Evolutionary conservation across 2,888 invertebrate genomes (phyloP), one percentile per base, ranked within the genome.

Genomic region (Folsomia candida): DNA sequence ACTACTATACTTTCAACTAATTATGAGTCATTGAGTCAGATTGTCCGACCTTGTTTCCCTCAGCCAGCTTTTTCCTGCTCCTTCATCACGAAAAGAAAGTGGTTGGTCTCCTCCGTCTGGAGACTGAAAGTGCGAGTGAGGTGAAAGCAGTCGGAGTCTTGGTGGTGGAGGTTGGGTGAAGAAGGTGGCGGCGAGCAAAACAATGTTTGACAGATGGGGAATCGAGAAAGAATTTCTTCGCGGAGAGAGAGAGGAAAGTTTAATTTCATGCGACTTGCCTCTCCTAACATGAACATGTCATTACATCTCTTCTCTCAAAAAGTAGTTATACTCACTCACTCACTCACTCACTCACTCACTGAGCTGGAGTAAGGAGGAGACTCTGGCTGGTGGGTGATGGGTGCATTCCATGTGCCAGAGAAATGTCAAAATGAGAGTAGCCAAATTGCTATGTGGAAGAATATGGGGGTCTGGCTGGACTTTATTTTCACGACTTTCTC

Each of bases 201-300:
- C 59, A 20, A 59, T 59, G 59, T 59, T 59, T 59, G 59, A 59
- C 59, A 59, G 25, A 59, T 24, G 25, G 25, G n/a, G n/a, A n/a
- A n/a, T n/a, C n/a, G n/a, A 47, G 47, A 47, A 47, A 47, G 25
- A 59, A 4, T 25, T 24, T 59, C 59, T 59, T 24, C 25, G 9
- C 9, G 47, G 47, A 47, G 18, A 20, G 3, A 6, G 59, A 59
- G 59, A 24, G 25, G 25, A 59, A 59, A 59, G 22, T 59, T 59
- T 59, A 59, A 59, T 59, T 59, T 59, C 59, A 59, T 59, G 25
- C 22, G 47, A 47, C 47, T 47, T 47, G 20, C 59, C 26, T 24
- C 24, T 54, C 26, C 59, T 22, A 25, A 59, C 26, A 25, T 59
- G 25, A 25, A 59, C 20, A 59, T 59, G 59, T 59, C 59, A 59